Evolutionary conservation across 2,797 vertebrate genomes (phyloP).

Genomic region (Ptychadena robeensis): DNA sequence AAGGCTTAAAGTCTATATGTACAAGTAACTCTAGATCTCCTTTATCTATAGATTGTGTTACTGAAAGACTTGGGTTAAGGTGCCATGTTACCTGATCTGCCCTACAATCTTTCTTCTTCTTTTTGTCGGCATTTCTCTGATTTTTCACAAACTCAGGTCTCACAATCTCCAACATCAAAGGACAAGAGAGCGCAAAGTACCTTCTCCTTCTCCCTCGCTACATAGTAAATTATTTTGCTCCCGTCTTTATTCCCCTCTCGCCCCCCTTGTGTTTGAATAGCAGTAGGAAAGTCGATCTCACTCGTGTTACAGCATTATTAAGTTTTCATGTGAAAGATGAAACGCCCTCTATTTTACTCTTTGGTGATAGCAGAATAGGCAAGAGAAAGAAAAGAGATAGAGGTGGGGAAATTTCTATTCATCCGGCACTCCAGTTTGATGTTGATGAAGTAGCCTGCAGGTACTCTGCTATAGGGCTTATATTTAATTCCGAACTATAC

Average conservation of each 20-base stretch:
- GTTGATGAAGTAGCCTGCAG: conserved; percentile 44
- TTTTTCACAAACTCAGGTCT: conserved; percentile 43
- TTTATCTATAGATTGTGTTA: conserved; percentile 59
- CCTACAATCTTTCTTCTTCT: conserved; percentile 42
- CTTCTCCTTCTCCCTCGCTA: conserved; percentile 48
- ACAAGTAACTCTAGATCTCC: conserved; percentile 47
- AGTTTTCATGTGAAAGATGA: conserved; percentile 63
- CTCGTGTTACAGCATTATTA: conserved; percentile 58
- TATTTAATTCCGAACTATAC: conserved; percentile 28
- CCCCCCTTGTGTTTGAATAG: conserved; percentile 57
- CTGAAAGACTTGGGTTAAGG: conserved; percentile 51
- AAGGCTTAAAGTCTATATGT: conserved; percentile 40
- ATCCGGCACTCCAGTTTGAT: conserved; percentile 47
- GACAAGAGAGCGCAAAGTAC: conserved; percentile 39
- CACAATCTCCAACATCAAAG: conserved; percentile 53
- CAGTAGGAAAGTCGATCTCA: conserved; percentile 55
- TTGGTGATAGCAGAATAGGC: conserved; percentile 58
- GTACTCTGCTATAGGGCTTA: conserved; percentile 34
- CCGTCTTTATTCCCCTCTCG: conserved; percentile 48
- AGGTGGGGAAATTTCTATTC: conserved; percentile 48
- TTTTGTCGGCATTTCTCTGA: conserved; percentile 40
- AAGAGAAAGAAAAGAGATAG: conserved; percentile 40
- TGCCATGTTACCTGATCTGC: conserved; percentile 48
- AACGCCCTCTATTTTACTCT: conserved; percentile 58
- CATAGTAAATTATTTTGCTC: conserved; percentile 51